Evolutionary conservation across 1,140 invertebrate genomes (phyloP).

Genomic region (Phortica variegata): DNA sequence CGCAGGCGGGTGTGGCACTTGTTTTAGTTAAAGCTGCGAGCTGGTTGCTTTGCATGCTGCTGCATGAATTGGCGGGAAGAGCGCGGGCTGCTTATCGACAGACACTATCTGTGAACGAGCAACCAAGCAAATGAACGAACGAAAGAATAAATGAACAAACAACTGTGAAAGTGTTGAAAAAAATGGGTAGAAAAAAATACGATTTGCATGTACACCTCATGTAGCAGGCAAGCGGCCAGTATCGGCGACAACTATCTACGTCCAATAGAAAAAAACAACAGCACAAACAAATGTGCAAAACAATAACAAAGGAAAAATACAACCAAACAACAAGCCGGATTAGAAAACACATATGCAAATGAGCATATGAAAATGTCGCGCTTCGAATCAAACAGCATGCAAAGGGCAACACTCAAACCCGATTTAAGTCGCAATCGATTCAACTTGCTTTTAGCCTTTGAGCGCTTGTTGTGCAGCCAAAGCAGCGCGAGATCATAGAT

Average conservation of each 20-base stretch:
- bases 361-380: slow-evolving; percentile 45
- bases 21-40: no score
- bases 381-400: no score
- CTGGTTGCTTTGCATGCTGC: neutral
- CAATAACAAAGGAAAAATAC: slow-evolving; percentile 22
- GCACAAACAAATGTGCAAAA: slow-evolving; percentile 32
- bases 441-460: no score
- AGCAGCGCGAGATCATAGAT: no score
- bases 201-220: no score
- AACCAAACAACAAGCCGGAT: no score
- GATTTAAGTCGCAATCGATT: no score
- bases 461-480: no score
- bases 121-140: slow-evolving; percentile 9
- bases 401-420: no score
- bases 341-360: slow-evolving; percentile 47
- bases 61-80: neutral
- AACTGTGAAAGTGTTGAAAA: slow-evolving; percentile 46
- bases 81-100: slow-evolving; percentile 31
- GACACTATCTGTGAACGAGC: slow-evolving; percentile 38
- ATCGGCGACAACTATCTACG: no score
- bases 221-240: no score
- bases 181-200: slow-evolving; percentile 41
- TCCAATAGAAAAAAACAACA: slow-evolving; percentile 18
- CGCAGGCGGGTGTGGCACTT: slow-evolving; percentile 1
- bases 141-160: slow-evolving; percentile 23